Percentiles rank a stretch among this genome's conserved stretches.
phyloP scores from a whole-genome alignment of 2,113 vertebrate genomes.

The Hiodon alosoides region DNA sequence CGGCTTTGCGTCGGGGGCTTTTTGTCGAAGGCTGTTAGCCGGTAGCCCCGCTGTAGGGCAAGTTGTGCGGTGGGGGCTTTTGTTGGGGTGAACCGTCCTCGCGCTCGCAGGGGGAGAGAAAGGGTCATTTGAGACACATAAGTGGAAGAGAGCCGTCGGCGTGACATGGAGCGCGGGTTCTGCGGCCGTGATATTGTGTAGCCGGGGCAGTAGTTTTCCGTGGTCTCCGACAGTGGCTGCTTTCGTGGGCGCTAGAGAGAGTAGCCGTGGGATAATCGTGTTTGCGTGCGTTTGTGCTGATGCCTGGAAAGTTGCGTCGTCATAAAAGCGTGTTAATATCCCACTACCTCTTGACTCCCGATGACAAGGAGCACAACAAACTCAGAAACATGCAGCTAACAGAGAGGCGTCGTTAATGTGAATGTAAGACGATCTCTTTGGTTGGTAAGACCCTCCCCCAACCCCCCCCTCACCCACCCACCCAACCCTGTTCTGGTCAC shows the following conservation, averaged over 20 bases:
- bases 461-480: background rate
- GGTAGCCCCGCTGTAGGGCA: background rate
- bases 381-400: background rate
- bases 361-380: background rate
- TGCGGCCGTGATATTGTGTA: too few species aligned
- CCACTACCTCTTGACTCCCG: background rate
- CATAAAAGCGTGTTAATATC: background rate
- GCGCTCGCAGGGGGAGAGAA: background rate
- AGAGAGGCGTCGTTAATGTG: background rate
- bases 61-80: slow-evolving; percentile 11
- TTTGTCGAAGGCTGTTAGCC: background rate
- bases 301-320: background rate
- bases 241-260: too few species aligned
- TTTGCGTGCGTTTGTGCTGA: background rate
- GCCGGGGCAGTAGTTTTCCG: too few species aligned
- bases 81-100: slow-evolving; percentile 1
- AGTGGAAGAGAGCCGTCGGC: slow-evolving; percentile 2
- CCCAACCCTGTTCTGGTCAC: background rate
- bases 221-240: too few species aligned
- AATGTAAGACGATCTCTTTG: background rate
- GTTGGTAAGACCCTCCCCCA: background rate
- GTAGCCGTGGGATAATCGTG: too few species aligned
- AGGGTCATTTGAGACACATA: background rate
- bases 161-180: background rate
- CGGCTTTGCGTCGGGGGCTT: slow-evolving; percentile 27